Evolutionary conservation across 1,140 invertebrate genomes (phyloP), one percentile per base, ranked within the genome.

Genomic region (Euwallacea similis): DNA sequence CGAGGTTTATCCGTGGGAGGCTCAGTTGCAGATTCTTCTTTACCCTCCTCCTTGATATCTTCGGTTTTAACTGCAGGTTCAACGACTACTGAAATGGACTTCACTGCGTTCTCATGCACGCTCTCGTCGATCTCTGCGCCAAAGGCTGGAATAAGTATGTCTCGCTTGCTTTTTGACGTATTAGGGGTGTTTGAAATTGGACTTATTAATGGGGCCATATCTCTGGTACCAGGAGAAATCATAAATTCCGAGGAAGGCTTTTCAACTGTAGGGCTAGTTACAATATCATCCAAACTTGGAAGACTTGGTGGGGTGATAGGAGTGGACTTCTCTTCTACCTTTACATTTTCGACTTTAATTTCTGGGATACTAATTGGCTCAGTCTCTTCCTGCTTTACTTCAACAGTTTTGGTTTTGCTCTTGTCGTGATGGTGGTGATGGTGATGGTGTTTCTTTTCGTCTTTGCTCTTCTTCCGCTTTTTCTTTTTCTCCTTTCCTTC

Each of bases 391-490:
- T 66, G 73, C 50, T 75, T 78, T 9, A 71, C 42, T 72, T 80
- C 78, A 8, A 68, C 73, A 41, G 74, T 73, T 74, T 80, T 81
- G 6, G 75, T 63, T 71, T 79, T 81, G 53, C 71, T 79, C 47
- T 79, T 81, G 73, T 79, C 78, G 74, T 79, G 81, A 66, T 86
- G 85, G 55, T 85, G 84, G 43, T 85, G 85, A 74, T 88, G 87
- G 78, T 91, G 86, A 72, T 91, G 86, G 71, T 90, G 87, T 63
- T 88, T 87, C 75, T 88, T 86, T 67, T 93, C 91, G 76, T 93
- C 92, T 77, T 90, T 92, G 16, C 87, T 91, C 75, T 89, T 91
- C 77, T 93, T 93, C 60, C 92, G 87, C 76, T 93, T 93, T 81
- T 93, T 93, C 78, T 91, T 92, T 78, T 90, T 92, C 73, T 92